Percentiles rank a stretch among this genome's conserved stretches.
These are phyloP conservation scores for Dermochelys coriacea DNA, from an alignment of 2,797 vertebrate genomes.

Conservation along the genomic window DNA sequence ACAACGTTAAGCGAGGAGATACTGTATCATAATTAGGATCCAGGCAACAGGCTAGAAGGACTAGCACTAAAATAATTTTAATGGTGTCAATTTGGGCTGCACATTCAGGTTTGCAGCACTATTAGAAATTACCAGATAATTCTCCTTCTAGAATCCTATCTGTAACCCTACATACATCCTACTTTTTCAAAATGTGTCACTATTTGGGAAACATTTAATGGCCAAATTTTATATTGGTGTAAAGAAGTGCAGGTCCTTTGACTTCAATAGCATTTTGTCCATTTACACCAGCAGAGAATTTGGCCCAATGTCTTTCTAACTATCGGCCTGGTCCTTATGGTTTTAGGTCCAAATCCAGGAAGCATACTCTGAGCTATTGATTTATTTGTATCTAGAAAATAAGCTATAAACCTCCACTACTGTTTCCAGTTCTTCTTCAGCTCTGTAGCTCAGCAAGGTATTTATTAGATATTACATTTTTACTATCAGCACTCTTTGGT, in stretches of 20 bases:
- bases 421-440: neutral
- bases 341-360: neutral
- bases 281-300: neutral
- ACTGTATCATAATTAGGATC: neutral
- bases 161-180: neutral
- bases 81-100: neutral
- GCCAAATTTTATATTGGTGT: neutral
- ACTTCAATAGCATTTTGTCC: neutral
- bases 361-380: neutral
- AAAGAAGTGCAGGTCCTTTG: neutral
- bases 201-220: neutral
- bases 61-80: neutral
- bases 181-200: neutral
- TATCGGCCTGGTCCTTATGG: neutral
- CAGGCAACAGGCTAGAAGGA: neutral
- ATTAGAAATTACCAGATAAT: neutral
- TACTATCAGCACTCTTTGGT: neutral
- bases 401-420: neutral
- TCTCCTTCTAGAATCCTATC: neutral
- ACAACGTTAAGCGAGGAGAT: too few species aligned
- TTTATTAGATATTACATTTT: neutral
- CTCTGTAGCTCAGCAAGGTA: neutral
- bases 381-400: neutral
- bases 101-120: neutral
- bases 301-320: neutral